A percentile compares a stretch with the other conserved stretches of the same genome.
phyloP scores from a whole-genome alignment of 2,113 vertebrate species.

The Zonotrichia leucophrys region DNA sequence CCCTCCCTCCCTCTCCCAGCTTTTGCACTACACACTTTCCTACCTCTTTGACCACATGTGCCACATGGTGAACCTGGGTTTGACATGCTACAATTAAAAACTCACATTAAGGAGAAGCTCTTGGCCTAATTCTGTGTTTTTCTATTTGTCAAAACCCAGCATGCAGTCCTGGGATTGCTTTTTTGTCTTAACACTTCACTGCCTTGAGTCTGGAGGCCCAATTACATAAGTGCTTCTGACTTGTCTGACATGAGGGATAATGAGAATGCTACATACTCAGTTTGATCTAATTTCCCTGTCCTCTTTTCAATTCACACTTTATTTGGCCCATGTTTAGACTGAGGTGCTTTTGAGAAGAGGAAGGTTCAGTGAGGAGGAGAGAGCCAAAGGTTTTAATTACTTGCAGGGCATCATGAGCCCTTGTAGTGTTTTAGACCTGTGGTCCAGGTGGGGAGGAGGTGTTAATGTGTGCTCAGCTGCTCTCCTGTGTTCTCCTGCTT shows the following conservation, averaged over 20 bases:
- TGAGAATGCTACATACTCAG: slow-evolving; percentile 10
- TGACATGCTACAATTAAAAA: background rate
- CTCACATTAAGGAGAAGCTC: background rate
- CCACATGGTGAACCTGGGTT: background rate
- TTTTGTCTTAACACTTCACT: slow-evolving; percentile 61
- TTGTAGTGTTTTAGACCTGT: background rate
- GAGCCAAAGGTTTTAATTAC: background rate
- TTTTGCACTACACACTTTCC: background rate
- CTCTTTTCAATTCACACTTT: slow-evolving; percentile 47
- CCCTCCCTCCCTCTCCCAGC: background rate
- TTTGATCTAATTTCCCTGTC: slow-evolving; percentile 62
- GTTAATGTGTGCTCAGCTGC: background rate
- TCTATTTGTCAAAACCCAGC: slow-evolving; percentile 54
- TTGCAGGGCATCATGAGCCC: background rate
- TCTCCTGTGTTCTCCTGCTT: background rate
- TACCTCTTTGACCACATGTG: background rate
- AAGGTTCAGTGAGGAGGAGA: background rate
- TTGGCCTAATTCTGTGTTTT: slow-evolving; percentile 43
- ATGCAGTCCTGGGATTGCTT: slow-evolving; percentile 37
- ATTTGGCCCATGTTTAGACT: slow-evolving; percentile 27
- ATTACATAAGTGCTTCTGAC: slow-evolving; percentile 60
- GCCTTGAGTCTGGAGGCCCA: slow-evolving; percentile 55
- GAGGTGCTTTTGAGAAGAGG: background rate
- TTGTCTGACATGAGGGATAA: slow-evolving; percentile 50
- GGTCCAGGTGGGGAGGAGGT: background rate